Evolutionary conservation across 2,888 invertebrate species (phyloP).

Genomic region (Lampropteryx suffumata): DNA sequence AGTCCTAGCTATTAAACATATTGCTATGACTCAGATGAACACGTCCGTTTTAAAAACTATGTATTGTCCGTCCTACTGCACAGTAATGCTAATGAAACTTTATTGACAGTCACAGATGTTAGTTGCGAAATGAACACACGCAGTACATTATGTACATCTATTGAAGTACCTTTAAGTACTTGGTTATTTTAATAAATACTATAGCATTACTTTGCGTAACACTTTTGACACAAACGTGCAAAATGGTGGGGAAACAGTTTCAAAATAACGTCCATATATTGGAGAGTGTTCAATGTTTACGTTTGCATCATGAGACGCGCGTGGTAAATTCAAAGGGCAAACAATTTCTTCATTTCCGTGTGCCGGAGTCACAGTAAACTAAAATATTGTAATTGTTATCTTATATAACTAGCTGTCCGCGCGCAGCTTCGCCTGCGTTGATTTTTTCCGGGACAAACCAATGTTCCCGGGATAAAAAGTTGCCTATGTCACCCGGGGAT

Average conservation of each 20-base stretch:
- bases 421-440: too few relatives aligned
- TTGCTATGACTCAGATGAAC: too few relatives aligned
- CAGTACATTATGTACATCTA: slow-evolving; percentile 2
- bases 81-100: slow-evolving; percentile 1
- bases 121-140: slow-evolving; percentile 5
- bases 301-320: slow-evolving; percentile 23
- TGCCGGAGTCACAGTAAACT: slow-evolving; percentile 6
- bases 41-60: too few relatives aligned
- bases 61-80: not conserved
- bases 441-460: too few relatives aligned
- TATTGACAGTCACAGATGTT: slow-evolving; percentile 2
- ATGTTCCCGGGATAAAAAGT: too few relatives aligned
- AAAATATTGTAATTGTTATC: too few relatives aligned
- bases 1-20: too few relatives aligned
- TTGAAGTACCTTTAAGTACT: not conserved
- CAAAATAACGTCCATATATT: slow-evolving; percentile 39
- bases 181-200: slow-evolving; percentile 12
- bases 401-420: too few relatives aligned
- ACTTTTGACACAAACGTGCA: slow-evolving; percentile 36
- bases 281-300: slow-evolving; percentile 33
- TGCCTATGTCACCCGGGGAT: too few relatives aligned
- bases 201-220: slow-evolving; percentile 32
- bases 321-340: slow-evolving; percentile 24
- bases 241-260: slow-evolving; percentile 36
- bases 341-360: slow-evolving; percentile 23